Percentiles rank a stretch among this genome's conserved stretches.
Conservation (phyloP, 2,113 vertebrate species). For the Lampris incognitus region DNA sequence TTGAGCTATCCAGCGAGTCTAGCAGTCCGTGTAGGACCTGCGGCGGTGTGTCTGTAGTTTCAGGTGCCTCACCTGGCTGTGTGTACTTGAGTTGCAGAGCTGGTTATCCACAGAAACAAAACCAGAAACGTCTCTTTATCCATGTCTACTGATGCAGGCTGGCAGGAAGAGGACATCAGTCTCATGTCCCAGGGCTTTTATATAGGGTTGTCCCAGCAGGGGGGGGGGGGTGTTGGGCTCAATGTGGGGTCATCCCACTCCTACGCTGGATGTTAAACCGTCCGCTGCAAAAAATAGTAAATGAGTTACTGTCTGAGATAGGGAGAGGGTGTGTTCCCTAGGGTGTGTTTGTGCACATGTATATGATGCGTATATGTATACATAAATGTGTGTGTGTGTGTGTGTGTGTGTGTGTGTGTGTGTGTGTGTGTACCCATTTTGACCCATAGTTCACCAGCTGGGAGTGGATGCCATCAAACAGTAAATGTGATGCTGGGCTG, state of each 20-base stretch:
- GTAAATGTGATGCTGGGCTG: constrained; percentile 12
- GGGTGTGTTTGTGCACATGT: constrained; percentile 2
- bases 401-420: neutral
- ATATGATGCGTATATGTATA: neutral
- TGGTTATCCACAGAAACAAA: constrained; percentile 71
- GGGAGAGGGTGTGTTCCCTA: constrained; percentile 45
- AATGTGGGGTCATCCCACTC: neutral
- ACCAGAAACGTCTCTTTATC: constrained; percentile 58
- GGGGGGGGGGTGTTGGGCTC: neutral
- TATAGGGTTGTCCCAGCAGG: constrained; percentile 29
- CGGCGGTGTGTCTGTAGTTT: neutral
- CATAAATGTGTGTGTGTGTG: neutral
- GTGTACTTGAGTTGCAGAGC: constrained; percentile 36
- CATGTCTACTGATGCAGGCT: constrained; percentile 68
- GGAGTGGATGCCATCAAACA: constrained; percentile 59
- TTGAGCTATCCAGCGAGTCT: no score
- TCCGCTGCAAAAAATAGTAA: constrained; percentile 56
- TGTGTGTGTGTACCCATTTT: constrained; percentile 1
- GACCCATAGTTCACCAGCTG: constrained; percentile 44
- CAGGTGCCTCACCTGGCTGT: constrained; percentile 62
- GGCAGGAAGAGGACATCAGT: constrained; percentile 26
- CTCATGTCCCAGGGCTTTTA: constrained; percentile 34
- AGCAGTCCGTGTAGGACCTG: no score
- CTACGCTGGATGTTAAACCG: neutral
- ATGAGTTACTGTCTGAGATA: constrained; percentile 71